These are phyloP conservation scores for Antennarius striatus DNA, from an alignment of 2,113 vertebrate species.

Conservation along the genomic window DNA sequence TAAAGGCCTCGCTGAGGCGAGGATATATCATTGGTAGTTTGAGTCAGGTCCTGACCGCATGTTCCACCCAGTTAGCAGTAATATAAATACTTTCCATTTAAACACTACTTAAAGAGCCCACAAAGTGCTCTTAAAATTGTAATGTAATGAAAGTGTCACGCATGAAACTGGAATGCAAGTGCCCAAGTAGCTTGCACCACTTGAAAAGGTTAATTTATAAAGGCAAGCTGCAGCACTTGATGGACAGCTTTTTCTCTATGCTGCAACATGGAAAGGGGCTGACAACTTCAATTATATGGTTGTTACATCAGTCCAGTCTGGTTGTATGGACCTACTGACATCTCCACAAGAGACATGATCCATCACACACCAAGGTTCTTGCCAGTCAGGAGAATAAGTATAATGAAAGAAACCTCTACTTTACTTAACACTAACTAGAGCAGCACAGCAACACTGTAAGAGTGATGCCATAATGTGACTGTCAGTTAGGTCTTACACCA, in stretches of 20 bases:
- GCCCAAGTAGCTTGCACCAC: conserved; percentile 31
- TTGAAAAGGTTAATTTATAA: conserved; percentile 53
- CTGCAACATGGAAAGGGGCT: conserved; percentile 58
- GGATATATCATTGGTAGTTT: conserved; percentile 42
- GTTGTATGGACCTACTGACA: conserved; percentile 57
- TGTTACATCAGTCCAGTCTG: conserved; percentile 47
- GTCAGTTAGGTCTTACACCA: conserved; percentile 9
- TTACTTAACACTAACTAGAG: conserved; percentile 12
- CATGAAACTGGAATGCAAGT: conserved; percentile 59
- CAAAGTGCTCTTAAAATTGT: conserved; percentile 64
- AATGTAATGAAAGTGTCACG: conserved; percentile 63
- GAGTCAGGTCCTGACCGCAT: conserved; percentile 54
- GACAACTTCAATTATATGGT: conserved; percentile 73
- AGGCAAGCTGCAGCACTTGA: conserved; percentile 38
- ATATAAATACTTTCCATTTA: conserved; percentile 57
- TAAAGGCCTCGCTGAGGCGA: conserved; percentile 41
- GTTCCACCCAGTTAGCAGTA: conserved; percentile 62
- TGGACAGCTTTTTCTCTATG: conserved; percentile 56
- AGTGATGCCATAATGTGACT: not conserved
- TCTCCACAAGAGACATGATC: conserved; percentile 63
- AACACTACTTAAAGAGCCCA: conserved; percentile 63
- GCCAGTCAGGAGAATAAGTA: conserved; percentile 14
- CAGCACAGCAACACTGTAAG: not conserved
- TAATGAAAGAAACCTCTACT: conserved; percentile 48
- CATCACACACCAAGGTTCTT: conserved; percentile 52